Percentiles rank a stretch among this genome's conserved stretches.
These are phyloP conservation scores for Brienomyrus brachyistius DNA, from an alignment of 2,113 vertebrate genomes.

Conservation along the genomic window DNA sequence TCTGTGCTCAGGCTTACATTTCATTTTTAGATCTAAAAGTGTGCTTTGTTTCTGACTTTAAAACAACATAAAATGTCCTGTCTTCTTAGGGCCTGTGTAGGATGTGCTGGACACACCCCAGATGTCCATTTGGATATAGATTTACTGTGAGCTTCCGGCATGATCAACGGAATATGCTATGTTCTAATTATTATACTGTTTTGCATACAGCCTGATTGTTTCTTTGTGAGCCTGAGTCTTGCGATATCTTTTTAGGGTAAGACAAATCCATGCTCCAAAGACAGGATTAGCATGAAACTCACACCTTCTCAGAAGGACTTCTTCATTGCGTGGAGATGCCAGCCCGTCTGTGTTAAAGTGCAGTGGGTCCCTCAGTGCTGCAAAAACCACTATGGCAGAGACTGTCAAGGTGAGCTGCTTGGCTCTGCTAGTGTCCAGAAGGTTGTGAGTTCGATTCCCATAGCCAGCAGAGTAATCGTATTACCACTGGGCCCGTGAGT, in stretches of 20 bases:
- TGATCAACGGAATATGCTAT: background rate
- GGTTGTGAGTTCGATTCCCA: background rate
- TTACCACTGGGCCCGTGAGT: background rate
- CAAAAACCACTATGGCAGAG: conserved; percentile 74
- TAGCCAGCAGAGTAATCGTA: background rate
- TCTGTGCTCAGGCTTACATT: background rate
- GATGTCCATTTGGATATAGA: conserved; percentile 46
- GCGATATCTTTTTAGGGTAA: background rate
- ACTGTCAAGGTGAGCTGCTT: conserved; percentile 73
- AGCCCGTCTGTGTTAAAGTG: conserved; percentile 63
- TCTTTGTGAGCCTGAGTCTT: background rate
- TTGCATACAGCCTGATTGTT: background rate
- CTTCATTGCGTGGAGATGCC: no score
- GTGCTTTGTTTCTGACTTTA: background rate
- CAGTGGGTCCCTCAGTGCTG: conserved; percentile 77
- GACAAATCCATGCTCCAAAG: background rate
- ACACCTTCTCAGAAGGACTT: background rate
- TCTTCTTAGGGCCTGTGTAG: conserved; percentile 56
- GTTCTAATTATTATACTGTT: background rate
- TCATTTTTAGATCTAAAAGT: background rate
- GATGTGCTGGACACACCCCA: conserved; percentile 38
- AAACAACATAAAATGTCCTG: background rate
- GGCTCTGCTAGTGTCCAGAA: background rate
- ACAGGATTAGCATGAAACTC: background rate
- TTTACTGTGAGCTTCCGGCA: conserved; percentile 52